These are phyloP conservation scores for Cotesia glomerata DNA, from an alignment of 1,140 invertebrate species.

Conservation along the genomic window DNA sequence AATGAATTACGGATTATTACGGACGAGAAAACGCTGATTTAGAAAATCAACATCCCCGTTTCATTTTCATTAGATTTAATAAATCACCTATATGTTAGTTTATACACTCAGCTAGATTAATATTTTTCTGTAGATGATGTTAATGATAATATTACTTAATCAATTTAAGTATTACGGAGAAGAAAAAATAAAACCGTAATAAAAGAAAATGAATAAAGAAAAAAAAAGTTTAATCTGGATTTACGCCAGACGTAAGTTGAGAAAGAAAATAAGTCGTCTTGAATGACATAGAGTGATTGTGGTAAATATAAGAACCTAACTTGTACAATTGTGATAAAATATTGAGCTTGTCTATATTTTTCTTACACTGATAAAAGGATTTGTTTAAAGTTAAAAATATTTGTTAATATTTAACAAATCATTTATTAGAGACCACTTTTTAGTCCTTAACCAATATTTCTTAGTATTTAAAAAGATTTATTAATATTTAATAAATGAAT, in stretches of 20 bases:
- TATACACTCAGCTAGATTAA: too few relatives aligned
- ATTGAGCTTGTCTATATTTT: conserved; percentile 9
- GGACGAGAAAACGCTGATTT: not conserved
- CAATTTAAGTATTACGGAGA: not conserved
- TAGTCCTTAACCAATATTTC: too few relatives aligned
- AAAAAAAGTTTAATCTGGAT: not conserved
- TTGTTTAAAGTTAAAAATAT: too few relatives aligned
- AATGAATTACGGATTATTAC: not conserved
- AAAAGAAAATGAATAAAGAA: not conserved
- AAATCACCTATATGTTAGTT: not conserved
- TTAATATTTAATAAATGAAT: too few relatives aligned
- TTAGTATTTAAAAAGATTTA: too few relatives aligned
- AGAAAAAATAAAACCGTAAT: not conserved
- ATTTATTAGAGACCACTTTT: too few relatives aligned
- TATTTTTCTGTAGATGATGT: not conserved
- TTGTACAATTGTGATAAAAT: conserved; percentile 9
- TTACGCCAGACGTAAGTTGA: conserved; percentile 8
- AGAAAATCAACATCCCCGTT: not conserved
- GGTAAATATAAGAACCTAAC: conserved; percentile 10
- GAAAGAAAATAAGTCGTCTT: conserved; percentile 1
- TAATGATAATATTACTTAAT: conserved; percentile 9
- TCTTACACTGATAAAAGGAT: not conserved
- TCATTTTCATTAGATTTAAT: not conserved
- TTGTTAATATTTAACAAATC: too few relatives aligned
- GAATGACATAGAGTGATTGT: conserved; percentile 7